phyloP scores from a whole-genome alignment of 2,888 invertebrate genomes.

The Drosophila stalkeri region DNA sequence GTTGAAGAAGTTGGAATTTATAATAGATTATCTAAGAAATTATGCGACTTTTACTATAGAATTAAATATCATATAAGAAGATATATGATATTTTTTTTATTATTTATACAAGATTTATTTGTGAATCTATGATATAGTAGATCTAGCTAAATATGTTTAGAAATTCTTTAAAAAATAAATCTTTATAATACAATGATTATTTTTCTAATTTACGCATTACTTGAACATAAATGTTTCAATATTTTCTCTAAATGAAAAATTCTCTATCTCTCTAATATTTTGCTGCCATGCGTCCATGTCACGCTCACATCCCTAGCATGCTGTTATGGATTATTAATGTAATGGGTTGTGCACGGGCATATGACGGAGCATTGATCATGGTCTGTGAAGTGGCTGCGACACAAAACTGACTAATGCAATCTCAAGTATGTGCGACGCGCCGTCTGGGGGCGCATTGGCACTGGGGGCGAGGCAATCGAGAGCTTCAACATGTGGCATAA shows the following conservation, averaged over 20 bases:
- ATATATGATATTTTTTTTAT: no score
- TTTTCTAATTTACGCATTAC: no score
- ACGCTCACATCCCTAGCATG: slow-evolving; percentile 25
- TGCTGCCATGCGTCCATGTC: background rate
- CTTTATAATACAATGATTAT: no score
- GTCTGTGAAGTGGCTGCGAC: slow-evolving; percentile 54
- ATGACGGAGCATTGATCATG: slow-evolving; percentile 79
- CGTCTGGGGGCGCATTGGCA: slow-evolving; percentile 16
- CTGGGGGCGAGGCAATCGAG: slow-evolving; percentile 8
- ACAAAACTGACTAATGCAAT: slow-evolving; percentile 77
- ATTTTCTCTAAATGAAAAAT: background rate
- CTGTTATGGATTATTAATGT: slow-evolving; percentile 74
- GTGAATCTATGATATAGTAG: no score
- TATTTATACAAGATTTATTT: no score
- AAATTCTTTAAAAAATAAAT: no score
- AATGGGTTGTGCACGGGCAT: slow-evolving; percentile 80
- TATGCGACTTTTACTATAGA: no score
- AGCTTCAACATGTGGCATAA: slow-evolving; percentile 73
- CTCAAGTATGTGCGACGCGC: slow-evolving; percentile 76
- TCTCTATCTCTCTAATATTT: background rate
- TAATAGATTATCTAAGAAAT: background rate
- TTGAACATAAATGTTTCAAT: no score
- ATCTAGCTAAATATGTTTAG: no score
- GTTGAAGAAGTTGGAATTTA: background rate
- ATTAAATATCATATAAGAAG: no score